Base-by-base conservation (phyloP, 2,888 invertebrate genomes). In the Caenorhabditis plicata region DNA sequence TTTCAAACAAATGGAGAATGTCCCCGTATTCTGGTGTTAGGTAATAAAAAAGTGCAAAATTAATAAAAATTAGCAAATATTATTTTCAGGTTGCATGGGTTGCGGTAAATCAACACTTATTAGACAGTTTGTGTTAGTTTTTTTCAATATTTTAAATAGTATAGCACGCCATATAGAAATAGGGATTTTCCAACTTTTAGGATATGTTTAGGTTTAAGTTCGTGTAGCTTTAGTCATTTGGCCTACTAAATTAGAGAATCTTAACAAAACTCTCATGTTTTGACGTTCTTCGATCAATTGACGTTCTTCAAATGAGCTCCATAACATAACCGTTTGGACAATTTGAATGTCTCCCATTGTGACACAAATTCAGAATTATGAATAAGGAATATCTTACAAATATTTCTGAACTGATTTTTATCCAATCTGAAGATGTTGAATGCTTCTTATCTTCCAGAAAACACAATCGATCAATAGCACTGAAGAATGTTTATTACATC, bases 91-190 rank as follows among this genome's bases (percentile, higher is more conserved):
- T 8, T 66, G 66, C 32, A 60, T 63, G 60, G 56, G 56, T 22
- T 27, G 56, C 13, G 66, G 66, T 19, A 66, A 66, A 36, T 55
- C 66, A 29, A 56, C 66, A n/a, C 54, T 66, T 11, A 46, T 62
- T 22, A 22, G 62, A 25, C 62, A 57, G 26, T 52, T 66, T 35
- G 36, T 53, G 66, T 66, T 35, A 42, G 66, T 64, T 41, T 13
- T 33, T 26, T 27, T n/a, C 3, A 9, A 23, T 19, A 33, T 8
- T 42, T 11, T 29, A 36, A 43, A 29, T 29, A 20, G 19, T 8
- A 23, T 11, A 31, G 19, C 32, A 8, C 13, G 9, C 15, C 13
- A 17, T 1, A 17, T n/a, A 17, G n/a, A n/a, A n/a, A n/a, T n/a
- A n/a, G n/a, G n/a, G n/a, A n/a, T n/a, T n/a, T n/a, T n/a, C n/a